Evolutionary conservation across 1,140 invertebrate species (phyloP).

Genomic region (Trichonephila clavipes): DNA sequence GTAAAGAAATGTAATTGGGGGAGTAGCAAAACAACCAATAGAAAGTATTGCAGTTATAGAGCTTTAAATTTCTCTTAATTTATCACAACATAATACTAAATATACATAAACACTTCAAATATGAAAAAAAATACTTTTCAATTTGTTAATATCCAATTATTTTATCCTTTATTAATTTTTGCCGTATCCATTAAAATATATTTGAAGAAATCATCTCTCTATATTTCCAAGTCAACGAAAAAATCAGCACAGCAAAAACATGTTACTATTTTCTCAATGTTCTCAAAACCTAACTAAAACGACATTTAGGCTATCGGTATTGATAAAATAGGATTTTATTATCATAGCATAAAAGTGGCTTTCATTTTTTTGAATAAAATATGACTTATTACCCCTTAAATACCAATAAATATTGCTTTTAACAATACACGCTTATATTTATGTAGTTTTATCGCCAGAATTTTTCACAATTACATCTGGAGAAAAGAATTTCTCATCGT

Average conservation of each 20-base stretch:
- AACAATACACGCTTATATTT: background rate
- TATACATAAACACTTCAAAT: too few relatives aligned
- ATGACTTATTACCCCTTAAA: background rate
- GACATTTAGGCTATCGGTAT: background rate
- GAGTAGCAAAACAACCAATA: too few relatives aligned
- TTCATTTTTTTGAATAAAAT: background rate
- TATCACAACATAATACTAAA: too few relatives aligned
- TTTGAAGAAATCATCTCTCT: too few relatives aligned
- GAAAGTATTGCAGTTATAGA: too few relatives aligned
- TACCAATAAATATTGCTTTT: background rate
- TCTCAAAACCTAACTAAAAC: background rate
- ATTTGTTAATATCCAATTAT: too few relatives aligned
- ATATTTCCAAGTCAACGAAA: too few relatives aligned
- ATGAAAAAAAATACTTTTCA: too few relatives aligned
- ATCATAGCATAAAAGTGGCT: background rate
- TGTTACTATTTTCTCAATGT: background rate
- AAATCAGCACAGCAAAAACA: background rate
- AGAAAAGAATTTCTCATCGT: background rate
- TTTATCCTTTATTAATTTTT: too few relatives aligned
- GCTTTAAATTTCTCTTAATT: too few relatives aligned
- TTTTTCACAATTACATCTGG: constrained; percentile 9
- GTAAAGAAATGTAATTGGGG: too few relatives aligned
- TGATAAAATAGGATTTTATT: background rate
- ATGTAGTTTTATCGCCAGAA: background rate
- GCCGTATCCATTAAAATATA: too few relatives aligned